Evolutionary conservation across 2,113 vertebrate species (phyloP), one percentile per base, ranked within the genome.

Genomic region (Microcebus ravelobensis): DNA sequence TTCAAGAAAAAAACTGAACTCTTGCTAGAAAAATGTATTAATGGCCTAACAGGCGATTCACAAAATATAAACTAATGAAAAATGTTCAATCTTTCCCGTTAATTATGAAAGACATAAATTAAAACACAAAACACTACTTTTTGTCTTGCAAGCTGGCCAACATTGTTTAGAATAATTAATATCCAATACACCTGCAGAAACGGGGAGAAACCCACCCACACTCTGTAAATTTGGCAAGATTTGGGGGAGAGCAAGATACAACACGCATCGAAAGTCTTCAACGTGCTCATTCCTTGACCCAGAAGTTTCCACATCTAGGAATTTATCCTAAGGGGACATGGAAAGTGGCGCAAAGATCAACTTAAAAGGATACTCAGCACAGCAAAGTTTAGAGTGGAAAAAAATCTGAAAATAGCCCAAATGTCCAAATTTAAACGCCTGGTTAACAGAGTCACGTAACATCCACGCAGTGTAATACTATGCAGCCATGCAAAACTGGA

Each of bases 111-210:
- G 48, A 81, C 42, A 77, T 55, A 93, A 57, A 21, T 31, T 71
- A 89, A 93, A 96, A 94, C 27, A 65, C 91, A 50, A 17, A 84
- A 67, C 11, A 68, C 25, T 36, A 65, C 21, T 36, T 94, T 92
- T 77, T 59, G 23, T 67, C 34, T 84, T 94, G 71, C 65, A 94
- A 55, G 27, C 48, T 50, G 55, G 65, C 14, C 42, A 65, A 55
- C 8, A 18, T 79, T 39, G 91, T 95, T 73, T 55, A 55, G 3
- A 71, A 29, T 52, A 89, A 82, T 61, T 57, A 23, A n/a, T 73
- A 57, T 27, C 39, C 48, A n/a, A 12, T 25, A 92, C 5, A 13
- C 31, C 55, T 50, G n/a, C 92, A 13, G 67, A 87, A 79, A 84
- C 0, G 21, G 34, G 25, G 52, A 20, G 42, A n/a, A 76, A 65